A percentile compares a stretch with the other conserved stretches of the same genome.
These are phyloP conservation scores for Tenebrosternarchus preto DNA, from an alignment of 2,113 vertebrate species.

Conservation along the genomic window DNA sequence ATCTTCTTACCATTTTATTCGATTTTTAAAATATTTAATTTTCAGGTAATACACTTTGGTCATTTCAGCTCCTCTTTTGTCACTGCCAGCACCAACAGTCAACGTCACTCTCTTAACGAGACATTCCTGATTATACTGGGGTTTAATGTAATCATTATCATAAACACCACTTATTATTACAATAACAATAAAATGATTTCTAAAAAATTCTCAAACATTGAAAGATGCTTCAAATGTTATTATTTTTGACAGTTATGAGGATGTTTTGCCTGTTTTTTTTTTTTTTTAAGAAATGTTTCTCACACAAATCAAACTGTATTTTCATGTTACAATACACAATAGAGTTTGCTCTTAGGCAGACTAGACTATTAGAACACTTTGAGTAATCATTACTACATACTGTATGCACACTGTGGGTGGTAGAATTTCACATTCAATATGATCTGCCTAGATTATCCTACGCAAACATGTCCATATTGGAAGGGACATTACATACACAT, in stretches of 20 bases:
- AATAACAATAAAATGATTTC: too few species aligned
- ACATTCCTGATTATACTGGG: too few species aligned
- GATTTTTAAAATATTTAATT: too few species aligned
- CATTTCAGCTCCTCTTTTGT: too few species aligned
- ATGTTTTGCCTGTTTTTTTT: not conserved
- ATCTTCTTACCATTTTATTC: too few species aligned
- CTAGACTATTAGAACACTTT: not conserved
- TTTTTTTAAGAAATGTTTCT: not conserved
- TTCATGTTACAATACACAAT: not conserved
- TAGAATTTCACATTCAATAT: slow-evolving; percentile 21
- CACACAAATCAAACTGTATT: too few species aligned
- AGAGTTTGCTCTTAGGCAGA: not conserved
- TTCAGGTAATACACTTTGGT: too few species aligned
- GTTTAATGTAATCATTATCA: too few species aligned
- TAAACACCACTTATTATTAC: too few species aligned
- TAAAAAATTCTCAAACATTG: not conserved
- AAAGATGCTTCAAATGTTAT: not conserved
- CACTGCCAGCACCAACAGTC: too few species aligned
- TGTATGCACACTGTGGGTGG: slow-evolving; percentile 1
- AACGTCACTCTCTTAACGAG: too few species aligned
- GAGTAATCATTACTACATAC: not conserved
- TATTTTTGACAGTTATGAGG: not conserved
- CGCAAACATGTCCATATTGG: not conserved
- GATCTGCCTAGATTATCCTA: slow-evolving; percentile 34
- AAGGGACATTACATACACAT: slow-evolving; percentile 34